Percentiles rank a stretch among this genome's conserved stretches.
Conservation (phyloP, 2,797 vertebrate species). For the Platyrinchus mystaceus region DNA sequence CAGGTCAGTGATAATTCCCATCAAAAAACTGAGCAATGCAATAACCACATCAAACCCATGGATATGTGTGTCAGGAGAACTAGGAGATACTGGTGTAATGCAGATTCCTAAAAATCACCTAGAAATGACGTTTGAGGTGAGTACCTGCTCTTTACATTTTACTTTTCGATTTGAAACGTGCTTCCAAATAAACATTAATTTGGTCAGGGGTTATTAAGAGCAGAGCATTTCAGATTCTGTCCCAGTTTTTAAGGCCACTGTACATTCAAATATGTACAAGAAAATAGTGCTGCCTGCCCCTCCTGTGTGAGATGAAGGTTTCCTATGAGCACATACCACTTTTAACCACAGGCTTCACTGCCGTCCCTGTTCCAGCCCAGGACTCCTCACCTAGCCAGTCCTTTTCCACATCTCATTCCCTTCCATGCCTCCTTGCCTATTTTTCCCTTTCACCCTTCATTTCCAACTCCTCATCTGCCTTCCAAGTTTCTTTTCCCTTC, state of each 20-base stretch:
- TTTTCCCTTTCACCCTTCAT: background rate
- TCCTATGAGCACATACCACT: background rate
- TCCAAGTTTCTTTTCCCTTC: background rate
- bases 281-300: background rate
- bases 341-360: background rate
- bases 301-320: background rate
- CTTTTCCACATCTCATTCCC: accelerated
- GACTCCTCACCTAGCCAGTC: background rate
- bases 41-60: slow-evolving; percentile 96
- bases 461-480: background rate
- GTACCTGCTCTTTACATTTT: background rate
- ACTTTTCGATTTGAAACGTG: background rate
- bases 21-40: slow-evolving; percentile 95
- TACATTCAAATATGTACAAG: background rate
- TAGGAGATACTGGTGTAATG: slow-evolving; percentile 92
- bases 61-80: slow-evolving; percentile 94
- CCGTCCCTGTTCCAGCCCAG: background rate
- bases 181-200: background rate
- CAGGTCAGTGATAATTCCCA: slow-evolving; percentile 92
- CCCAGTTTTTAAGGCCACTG: background rate
- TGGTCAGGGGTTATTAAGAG: background rate
- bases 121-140: slow-evolving; percentile 96
- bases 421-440: background rate
- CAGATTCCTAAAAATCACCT: slow-evolving; percentile 94
- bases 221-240: background rate